Evolutionary conservation across 1,140 invertebrate genomes (phyloP), one percentile per base, ranked within the genome.

Genomic region (Saxidomus purpurata): DNA sequence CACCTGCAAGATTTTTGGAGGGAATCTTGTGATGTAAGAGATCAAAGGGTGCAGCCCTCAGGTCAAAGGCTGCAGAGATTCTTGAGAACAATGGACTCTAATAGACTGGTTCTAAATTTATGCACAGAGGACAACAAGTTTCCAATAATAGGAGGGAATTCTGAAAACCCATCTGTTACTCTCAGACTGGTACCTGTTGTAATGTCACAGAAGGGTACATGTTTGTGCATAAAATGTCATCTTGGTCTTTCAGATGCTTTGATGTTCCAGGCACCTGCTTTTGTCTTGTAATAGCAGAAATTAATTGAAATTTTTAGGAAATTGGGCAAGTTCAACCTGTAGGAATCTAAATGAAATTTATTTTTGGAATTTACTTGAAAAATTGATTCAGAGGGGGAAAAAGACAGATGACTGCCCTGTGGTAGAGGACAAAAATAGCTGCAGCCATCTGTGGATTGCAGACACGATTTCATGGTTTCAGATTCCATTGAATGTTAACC

Each of bases 1-100:
- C 83, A 85, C 69, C 83, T 85, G 83, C 83, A 76, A 47, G 49
- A 71, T 1, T 31, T 85, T 85, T 85, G 83, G 83, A 85, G 83
- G 83, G 83, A 85, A 85, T 74, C 25, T 34, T 31, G 25, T 85
- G 83, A 85, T 76, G 83, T 40, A 85, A 85, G 28, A 85, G 40
- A 85, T 85, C 83, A 85, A 85, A 85, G 83, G 83, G 34, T n/a
- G 22, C 40, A 28, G 49, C 34, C 83, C 67, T 25, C 15, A 25
- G 67, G 13, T 55, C 63, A 52, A 43, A 52, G 63, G 19, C 43
- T 34, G 22, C 19, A 59, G 17, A 49, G 83, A 49, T 71, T n/a
- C 83, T 34, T 36, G 15, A 74, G 36, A 38, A 85, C 83, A 85
- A 85, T 85, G 34, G 43, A 31, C 9, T 43, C 22, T 83, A n/a